Conservation (phyloP, 2,797 vertebrate species). For the Tapera naevia region DNA sequence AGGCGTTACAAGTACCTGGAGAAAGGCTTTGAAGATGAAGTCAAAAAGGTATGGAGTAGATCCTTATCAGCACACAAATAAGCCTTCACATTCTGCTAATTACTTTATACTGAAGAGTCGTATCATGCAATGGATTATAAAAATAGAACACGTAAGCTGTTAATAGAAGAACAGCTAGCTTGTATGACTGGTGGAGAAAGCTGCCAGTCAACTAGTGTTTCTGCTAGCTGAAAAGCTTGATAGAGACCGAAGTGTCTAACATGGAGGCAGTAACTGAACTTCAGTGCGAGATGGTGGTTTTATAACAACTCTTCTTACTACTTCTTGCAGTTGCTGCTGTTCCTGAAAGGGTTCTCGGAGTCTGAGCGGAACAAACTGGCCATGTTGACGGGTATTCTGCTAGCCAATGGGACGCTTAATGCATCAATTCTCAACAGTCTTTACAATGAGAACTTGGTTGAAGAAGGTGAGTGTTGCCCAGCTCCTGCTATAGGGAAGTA, state of each 20-base stretch:
- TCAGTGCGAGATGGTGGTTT: background rate
- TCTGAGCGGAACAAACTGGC: conserved; percentile 97
- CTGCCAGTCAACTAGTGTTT: background rate
- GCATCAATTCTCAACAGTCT: conserved; percentile 95
- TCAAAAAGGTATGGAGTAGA: conserved; percentile 87
- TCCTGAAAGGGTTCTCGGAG: conserved; percentile 97
- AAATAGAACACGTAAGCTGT: background rate
- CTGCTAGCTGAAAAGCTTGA: background rate
- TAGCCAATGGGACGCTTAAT: conserved; percentile 91
- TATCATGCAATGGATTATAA: background rate
- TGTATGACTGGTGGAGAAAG: background rate
- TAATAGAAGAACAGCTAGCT: background rate
- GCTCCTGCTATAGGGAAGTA: background rate
- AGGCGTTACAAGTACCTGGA: conserved; percentile 98
- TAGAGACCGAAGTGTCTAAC: background rate
- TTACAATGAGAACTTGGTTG: conserved; percentile 96
- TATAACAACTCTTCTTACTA: background rate
- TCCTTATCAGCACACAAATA: background rate
- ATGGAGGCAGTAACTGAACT: background rate
- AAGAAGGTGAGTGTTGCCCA: conserved; percentile 86
- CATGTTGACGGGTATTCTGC: conserved; percentile 95
- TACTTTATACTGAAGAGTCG: background rate
- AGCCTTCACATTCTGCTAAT: background rate
- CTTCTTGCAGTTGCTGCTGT: conserved; percentile 89
- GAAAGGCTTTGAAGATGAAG: conserved; percentile 98